Evolutionary conservation across 35 echinoderm and acorn worm genomes (phyloP).

Genomic region (Stichopus chloronotus): DNA sequence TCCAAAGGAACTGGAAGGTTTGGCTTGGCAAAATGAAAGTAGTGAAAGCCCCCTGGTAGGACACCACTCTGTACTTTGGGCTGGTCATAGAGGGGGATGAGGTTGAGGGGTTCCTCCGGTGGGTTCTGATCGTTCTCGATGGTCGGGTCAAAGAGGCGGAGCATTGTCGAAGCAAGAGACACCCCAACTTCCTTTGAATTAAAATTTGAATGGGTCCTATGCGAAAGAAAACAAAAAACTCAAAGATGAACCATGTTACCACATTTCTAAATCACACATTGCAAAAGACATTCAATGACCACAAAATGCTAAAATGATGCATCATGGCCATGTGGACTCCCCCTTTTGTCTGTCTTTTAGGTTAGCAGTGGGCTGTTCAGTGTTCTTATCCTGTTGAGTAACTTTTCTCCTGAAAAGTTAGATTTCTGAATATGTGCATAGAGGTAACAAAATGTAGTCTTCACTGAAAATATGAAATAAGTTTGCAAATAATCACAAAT

Average conservation of each 20-base stretch:
- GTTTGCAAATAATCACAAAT: no score
- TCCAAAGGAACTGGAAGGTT: constrained; percentile 69
- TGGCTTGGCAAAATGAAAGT: constrained; percentile 88
- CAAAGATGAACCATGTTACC: constrained; percentile 61
- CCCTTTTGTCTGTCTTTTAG: neutral
- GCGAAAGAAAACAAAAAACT: neutral
- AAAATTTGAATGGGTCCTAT: constrained; percentile 90
- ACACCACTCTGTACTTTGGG: constrained; percentile 74
- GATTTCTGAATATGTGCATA: no score
- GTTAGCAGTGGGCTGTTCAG: no score
- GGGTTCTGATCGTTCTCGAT: constrained; percentile 77
- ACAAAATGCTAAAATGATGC: no score
- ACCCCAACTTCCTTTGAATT: constrained; percentile 89
- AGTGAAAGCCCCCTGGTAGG: constrained; percentile 82
- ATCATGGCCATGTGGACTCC: neutral
- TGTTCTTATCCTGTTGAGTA: no score
- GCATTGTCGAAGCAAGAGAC: constrained; percentile 84
- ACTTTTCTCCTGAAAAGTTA: no score
- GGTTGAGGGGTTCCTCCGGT: constrained; percentile 73
- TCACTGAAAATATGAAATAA: no score
- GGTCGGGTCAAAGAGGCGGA: constrained; percentile 91
- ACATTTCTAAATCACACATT: constrained; percentile 91
- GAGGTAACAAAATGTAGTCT: no score
- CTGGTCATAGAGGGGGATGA: constrained; percentile 80
- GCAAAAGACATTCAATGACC: no score